Percentiles rank a stretch among this genome's conserved stretches.
These are phyloP conservation scores for Cepaea nemoralis DNA, from an alignment of 1,140 invertebrate species.

Conservation along the genomic window DNA sequence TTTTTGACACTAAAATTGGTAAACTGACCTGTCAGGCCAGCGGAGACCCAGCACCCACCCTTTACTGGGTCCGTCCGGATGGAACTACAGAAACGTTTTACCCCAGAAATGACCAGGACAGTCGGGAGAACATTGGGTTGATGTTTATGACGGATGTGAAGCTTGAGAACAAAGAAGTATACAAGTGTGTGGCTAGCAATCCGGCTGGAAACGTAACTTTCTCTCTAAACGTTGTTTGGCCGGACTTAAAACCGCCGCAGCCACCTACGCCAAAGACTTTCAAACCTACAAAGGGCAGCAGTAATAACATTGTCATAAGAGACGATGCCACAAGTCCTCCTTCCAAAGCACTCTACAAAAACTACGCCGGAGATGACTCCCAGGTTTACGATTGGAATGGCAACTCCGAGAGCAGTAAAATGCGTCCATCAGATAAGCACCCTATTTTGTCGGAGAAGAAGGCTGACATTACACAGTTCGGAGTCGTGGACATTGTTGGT, in stretches of 20 bases:
- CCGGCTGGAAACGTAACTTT: slow-evolving; percentile 70
- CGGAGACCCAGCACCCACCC: slow-evolving; percentile 68
- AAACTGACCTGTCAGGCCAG: slow-evolving; percentile 66
- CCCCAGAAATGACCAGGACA: slow-evolving; percentile 50
- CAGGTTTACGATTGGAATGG: slow-evolving; percentile 42
- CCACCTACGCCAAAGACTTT: slow-evolving; percentile 17
- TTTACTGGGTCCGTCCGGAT: slow-evolving; percentile 68
- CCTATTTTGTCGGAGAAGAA: background rate
- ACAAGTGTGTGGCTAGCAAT: slow-evolving; percentile 69
- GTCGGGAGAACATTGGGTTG: slow-evolving; percentile 60
- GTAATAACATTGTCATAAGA: slow-evolving; percentile 40
- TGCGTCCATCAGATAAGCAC: slow-evolving; percentile 4
- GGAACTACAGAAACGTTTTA: slow-evolving; percentile 60
- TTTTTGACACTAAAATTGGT: slow-evolving; percentile 60
- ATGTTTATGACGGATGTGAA: slow-evolving; percentile 59
- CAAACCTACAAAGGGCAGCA: slow-evolving; percentile 19
- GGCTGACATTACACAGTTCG: slow-evolving; percentile 49
- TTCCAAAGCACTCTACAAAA: slow-evolving; percentile 40
- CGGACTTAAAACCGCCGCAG: slow-evolving; percentile 40
- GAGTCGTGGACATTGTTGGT: slow-evolving; percentile 64
- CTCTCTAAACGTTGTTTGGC: slow-evolving; percentile 68
- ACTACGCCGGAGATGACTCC: slow-evolving; percentile 37
- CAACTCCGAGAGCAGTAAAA: slow-evolving; percentile 43
- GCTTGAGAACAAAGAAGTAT: slow-evolving; percentile 56
- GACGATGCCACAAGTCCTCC: slow-evolving; percentile 35